Evolutionary conservation across 2,888 invertebrate species (phyloP), one percentile per base, ranked within the genome.

Genomic region (Himalopsyche kuldschensis): DNA sequence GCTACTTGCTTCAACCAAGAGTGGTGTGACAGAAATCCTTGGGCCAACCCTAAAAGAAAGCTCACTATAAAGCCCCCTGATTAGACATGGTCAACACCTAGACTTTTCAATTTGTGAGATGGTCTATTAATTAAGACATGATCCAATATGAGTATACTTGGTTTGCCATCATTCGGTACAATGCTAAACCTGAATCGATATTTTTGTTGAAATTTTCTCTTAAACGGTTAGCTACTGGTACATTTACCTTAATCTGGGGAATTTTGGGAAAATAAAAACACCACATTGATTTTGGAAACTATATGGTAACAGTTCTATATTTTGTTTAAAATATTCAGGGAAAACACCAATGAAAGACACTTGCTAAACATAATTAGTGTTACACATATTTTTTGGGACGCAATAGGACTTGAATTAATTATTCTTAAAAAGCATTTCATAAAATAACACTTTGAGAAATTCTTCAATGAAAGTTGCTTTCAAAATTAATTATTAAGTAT

Each of bases 281-380:
- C 69, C 69, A 69, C 1, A 30, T 69, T 69, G 69, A 80, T 80
- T 86, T 84, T 86, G 85, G 84, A 85, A 86, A 86, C 86, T 86
- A 86, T 85, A 81, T 80, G 84, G 85, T 86, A 86, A 86, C 86
- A 86, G 86, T 86, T 84, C 86, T 86, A 86, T 86, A 86, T 86
- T 86, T 86, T 85, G 83, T 86, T 86, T 86, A 85, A 86, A 86
- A 85, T 86, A 86, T 86, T 86, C 84, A 86, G 85, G 86, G 84
- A 86, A 85, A 86, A 86, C 86, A 86, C 86, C 86, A 86, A 85
- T 86, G 82, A 84, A 85, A 86, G 85, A 85, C 83, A 84, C 84
- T 85, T 86, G 82, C 83, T 84, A 83, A 86, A 86, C 85, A 85
- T 86, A 86, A 84, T 85, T 82, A 82, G 82, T 84, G 84, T 83